These are phyloP conservation scores for Spermophilus dauricus DNA, from an alignment of 2,113 vertebrate species.

Conservation along the genomic window DNA sequence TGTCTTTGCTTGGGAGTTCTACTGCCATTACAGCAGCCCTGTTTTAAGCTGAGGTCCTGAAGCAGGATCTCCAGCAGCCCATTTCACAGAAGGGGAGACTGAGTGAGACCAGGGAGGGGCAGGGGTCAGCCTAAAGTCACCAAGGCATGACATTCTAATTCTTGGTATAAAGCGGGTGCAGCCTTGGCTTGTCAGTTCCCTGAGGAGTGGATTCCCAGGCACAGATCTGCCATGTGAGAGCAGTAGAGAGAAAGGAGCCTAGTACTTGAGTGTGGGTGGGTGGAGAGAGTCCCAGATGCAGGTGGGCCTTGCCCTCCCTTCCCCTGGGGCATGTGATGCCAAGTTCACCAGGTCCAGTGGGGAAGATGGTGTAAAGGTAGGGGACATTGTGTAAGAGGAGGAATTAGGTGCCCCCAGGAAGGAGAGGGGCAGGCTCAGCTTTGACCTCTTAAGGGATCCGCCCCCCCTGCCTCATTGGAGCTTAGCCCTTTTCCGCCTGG, in stretches of 20 bases:
- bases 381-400: not conserved
- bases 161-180: not conserved
- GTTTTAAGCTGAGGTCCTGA: not conserved
- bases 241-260: not conserved
- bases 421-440: not conserved
- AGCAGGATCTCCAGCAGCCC: no score
- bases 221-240: not conserved
- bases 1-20: not conserved
- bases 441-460: not conserved
- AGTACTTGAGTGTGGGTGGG: no score
- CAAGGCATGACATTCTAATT: no score
- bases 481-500: not conserved
- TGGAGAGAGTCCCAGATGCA: accelerated
- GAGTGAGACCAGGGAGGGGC: not conserved
- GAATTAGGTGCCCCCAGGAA: not conserved
- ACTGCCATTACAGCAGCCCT: not conserved
- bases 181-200: not conserved
- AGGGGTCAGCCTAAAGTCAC: not conserved
- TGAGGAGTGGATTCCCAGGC: not conserved
- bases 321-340: not conserved
- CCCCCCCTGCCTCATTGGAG: not conserved
- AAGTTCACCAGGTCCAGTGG: not conserved
- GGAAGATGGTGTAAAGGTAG: not conserved
- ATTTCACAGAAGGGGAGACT: not conserved
- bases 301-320: not conserved